Percentiles rank a stretch among this genome's conserved stretches.
Conservation (phyloP, 2,888 invertebrate species). For the Cyclophora albipunctata region DNA sequence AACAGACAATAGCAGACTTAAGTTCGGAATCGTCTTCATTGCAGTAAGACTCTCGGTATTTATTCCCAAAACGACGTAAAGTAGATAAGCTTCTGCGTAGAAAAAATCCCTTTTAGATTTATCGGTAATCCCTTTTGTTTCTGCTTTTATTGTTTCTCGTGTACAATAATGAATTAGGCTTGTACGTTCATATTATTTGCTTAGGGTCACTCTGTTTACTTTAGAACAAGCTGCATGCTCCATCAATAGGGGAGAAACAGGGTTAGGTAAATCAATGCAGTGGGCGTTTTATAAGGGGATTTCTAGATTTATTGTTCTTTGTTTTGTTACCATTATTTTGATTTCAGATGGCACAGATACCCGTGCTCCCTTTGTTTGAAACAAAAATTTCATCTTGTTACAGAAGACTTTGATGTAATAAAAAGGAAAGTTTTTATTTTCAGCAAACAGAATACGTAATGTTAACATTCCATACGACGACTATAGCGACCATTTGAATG, state of each 20-base stretch:
- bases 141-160: slow-evolving; percentile 61
- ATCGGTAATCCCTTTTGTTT: slow-evolving; percentile 60
- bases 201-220: slow-evolving; percentile 60
- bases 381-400: slow-evolving; percentile 41
- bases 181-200: slow-evolving; percentile 53
- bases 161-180: slow-evolving; percentile 61
- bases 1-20: slow-evolving; percentile 60
- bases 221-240: slow-evolving; percentile 47
- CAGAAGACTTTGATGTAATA: slow-evolving; percentile 51
- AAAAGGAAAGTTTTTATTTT: slow-evolving; percentile 41
- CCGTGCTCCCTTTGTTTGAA: slow-evolving; percentile 29
- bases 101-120: slow-evolving; percentile 64
- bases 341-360: slow-evolving; percentile 21
- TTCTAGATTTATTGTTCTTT: slow-evolving; percentile 55
- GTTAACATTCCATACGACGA: slow-evolving; percentile 53
- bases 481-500: slow-evolving; percentile 47
- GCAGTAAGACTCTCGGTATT: slow-evolving; percentile 51
- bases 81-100: slow-evolving; percentile 55
- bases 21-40: slow-evolving; percentile 50
- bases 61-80: slow-evolving; percentile 62
- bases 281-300: slow-evolving; percentile 54
- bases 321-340: slow-evolving; percentile 36
- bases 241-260: slow-evolving; percentile 45
- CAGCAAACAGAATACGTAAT: slow-evolving; percentile 39
- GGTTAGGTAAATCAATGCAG: slow-evolving; percentile 56